Conservation (phyloP, 2,888 invertebrate genomes). For the Lasioglossum morio region DNA sequence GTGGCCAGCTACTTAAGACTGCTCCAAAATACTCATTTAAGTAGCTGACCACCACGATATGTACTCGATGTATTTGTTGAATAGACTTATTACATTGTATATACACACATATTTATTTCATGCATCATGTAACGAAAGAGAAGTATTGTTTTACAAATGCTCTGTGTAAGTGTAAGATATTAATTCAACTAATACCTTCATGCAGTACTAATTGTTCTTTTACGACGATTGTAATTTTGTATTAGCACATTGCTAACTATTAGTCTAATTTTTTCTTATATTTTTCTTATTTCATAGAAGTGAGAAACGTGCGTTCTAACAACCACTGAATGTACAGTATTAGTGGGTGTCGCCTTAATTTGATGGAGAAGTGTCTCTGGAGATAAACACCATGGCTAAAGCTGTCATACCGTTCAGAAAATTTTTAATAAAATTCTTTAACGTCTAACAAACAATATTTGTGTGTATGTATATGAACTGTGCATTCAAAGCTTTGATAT, state of each 20-base stretch:
- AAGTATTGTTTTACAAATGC: conserved; percentile 10
- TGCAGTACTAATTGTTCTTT: not conserved
- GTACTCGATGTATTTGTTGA: conserved; percentile 23
- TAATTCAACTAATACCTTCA: conserved; percentile 16
- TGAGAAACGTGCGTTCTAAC: conserved; percentile 43
- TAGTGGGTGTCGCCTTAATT: conserved; percentile 14
- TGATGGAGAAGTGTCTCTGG: conserved; percentile 27
- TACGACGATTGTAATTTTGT: conserved; percentile 25
- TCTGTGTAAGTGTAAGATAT: conserved; percentile 10
- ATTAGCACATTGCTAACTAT: conserved; percentile 28
- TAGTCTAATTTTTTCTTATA: conserved; percentile 71
- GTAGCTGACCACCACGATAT: not conserved
- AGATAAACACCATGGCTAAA: conserved; percentile 15
- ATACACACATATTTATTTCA: conserved; percentile 12
- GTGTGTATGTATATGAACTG: not conserved
- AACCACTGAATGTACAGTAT: conserved; percentile 31
- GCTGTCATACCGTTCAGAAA: not conserved
- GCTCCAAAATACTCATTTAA: not conserved
- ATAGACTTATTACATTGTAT: conserved; percentile 11
- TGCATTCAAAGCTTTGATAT: conserved; percentile 11
- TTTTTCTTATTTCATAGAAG: conserved; percentile 73
- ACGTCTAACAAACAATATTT: conserved; percentile 7
- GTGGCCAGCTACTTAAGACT: not conserved
- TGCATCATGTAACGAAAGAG: not conserved
- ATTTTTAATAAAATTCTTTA: not conserved